Conservation (phyloP, 2,113 vertebrate genomes). For the Corvus moneduloides region DNA sequence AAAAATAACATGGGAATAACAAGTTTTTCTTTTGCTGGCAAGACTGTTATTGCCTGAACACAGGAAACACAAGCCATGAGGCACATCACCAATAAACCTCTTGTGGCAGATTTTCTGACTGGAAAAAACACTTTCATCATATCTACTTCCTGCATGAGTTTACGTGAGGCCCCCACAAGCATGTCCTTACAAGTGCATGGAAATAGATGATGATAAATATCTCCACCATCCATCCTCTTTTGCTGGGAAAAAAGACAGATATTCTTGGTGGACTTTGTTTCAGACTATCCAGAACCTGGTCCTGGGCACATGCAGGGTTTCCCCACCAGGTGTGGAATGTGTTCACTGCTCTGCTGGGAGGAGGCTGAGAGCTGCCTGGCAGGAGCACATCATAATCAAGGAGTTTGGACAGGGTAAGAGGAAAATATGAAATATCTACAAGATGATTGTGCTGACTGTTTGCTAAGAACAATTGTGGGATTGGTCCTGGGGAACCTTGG, state of each 20-base stretch:
- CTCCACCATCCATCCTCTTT: background rate
- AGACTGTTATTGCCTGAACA: background rate
- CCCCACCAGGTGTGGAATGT: rapidly evolving
- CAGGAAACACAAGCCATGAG: background rate
- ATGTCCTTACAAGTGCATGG: background rate
- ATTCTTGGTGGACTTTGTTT: background rate
- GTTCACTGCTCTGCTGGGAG: background rate
- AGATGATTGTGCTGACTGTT: background rate
- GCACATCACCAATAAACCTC: background rate
- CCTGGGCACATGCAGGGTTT: background rate
- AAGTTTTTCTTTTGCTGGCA: conserved; percentile 26
- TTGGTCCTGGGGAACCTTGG: background rate
- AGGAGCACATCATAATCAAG: rapidly evolving
- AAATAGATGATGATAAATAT: background rate
- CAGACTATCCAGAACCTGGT: background rate
- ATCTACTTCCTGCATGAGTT: background rate
- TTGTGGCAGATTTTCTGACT: background rate
- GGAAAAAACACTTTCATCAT: background rate
- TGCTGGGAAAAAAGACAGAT: background rate
- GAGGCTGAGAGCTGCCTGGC: background rate
- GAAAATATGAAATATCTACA: background rate
- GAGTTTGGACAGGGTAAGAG: background rate
- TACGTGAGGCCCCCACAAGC: background rate
- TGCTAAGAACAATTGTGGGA: rapidly evolving
- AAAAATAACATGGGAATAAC: conserved; percentile 50